Percentiles rank a stretch among this genome's conserved stretches.
phyloP scores from a whole-genome alignment of 2,113 vertebrate species.

The Chaenogobius annularis region DNA sequence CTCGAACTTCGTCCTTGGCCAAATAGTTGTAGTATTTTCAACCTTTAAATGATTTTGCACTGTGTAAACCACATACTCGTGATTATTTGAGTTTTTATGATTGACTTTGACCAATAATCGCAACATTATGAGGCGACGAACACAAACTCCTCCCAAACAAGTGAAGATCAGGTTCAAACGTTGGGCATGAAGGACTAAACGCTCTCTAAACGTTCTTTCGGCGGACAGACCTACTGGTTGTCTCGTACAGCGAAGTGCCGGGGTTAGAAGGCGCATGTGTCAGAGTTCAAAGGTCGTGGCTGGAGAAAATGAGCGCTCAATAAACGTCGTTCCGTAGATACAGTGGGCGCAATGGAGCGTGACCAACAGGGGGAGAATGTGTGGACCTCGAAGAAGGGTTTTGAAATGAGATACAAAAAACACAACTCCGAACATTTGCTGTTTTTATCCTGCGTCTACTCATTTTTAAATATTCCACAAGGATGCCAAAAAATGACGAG shows the following conservation, averaged over 20 bases:
- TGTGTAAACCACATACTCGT: no score
- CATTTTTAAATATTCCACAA: no score
- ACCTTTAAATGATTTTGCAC: no score
- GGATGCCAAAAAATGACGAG: no score
- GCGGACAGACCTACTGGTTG: conserved; percentile 57
- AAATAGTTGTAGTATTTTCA: no score
- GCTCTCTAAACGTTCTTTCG: conserved; percentile 65
- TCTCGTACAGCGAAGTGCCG: conserved; percentile 51
- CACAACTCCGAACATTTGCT: no score
- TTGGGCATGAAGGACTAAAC: not conserved
- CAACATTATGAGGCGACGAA: no score
- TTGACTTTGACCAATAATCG: no score
- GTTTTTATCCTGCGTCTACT: no score
- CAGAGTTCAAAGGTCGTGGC: conserved; percentile 57
- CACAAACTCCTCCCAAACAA: no score
- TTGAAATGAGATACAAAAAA: not conserved
- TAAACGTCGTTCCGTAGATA: conserved; percentile 55
- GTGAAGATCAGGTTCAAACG: not conserved
- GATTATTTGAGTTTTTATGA: no score
- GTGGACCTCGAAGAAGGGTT: not conserved
- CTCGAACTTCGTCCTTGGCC: no score
- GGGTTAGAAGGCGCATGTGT: conserved; percentile 62
- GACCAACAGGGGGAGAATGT: conserved; percentile 20
- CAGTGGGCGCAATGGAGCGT: conserved; percentile 13
- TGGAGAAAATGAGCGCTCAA: conserved; percentile 69